Evolutionary conservation across 2,888 invertebrate genomes (phyloP).

Genomic region (Podabrus alpinus): DNA sequence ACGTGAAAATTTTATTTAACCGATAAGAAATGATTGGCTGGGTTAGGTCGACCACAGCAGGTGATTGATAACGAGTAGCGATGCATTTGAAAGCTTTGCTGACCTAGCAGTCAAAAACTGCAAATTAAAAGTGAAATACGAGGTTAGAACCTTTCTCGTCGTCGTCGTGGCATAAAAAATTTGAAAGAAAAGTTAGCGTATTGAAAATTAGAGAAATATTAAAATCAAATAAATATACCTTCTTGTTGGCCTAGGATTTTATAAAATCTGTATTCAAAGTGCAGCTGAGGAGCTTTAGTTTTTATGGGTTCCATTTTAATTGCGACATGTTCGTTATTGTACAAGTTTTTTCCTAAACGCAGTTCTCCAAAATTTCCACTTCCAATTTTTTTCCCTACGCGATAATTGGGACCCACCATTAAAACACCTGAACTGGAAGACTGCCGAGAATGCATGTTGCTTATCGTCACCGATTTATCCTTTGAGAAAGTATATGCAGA

Average conservation of each 20-base stretch:
- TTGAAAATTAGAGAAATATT: not conserved
- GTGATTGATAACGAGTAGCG: not conserved
- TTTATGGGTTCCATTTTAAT: slow-evolving; percentile 99
- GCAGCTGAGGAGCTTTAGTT: slow-evolving; percentile 98
- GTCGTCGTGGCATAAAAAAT: not conserved
- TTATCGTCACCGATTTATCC: not conserved
- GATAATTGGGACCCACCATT: slow-evolving; percentile 99
- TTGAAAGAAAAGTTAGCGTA: not conserved
- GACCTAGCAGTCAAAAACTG: not conserved
- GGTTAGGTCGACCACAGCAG: not conserved
- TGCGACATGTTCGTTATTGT: slow-evolving; percentile 99
- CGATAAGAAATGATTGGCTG: not conserved
- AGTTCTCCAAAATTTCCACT: slow-evolving; percentile 99
- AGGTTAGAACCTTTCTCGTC: not conserved
- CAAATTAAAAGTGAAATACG: not conserved
- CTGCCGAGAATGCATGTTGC: slow-evolving; percentile 76
- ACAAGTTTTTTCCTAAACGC: slow-evolving; percentile 98
- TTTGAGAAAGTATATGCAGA: not conserved
- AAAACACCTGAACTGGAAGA: slow-evolving; percentile 86
- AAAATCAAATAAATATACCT: slow-evolving; percentile 11
- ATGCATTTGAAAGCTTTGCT: not conserved
- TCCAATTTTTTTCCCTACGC: slow-evolving; percentile 99
- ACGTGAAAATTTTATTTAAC: not conserved
- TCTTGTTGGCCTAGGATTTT: slow-evolving; percentile 95
- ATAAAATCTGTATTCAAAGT: slow-evolving; percentile 99